Evolutionary conservation across 2,888 invertebrate species (phyloP), one percentile per base, ranked within the genome.

Genomic region (Drosophila parthenogenetica): DNA sequence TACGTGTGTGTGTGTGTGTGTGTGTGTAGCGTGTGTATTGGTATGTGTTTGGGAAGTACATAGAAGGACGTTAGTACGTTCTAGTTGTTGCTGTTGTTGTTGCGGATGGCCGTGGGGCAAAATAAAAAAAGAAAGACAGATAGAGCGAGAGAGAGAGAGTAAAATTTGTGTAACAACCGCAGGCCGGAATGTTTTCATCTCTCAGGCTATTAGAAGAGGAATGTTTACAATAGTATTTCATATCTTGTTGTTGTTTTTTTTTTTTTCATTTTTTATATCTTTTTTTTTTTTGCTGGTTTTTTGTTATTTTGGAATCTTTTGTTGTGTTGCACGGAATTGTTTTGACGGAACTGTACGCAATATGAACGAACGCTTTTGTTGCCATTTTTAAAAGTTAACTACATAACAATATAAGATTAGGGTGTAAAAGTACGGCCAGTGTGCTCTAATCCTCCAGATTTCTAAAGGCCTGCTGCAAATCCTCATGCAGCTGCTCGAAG

Each of bases 391-490:
- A 86, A 77, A 79, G 83, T 86, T 90, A 86, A 86, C 86, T 86
- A 86, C 69, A 86, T 86, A 86, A 86, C 86, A 86, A 83, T 89
- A 89, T 86, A 84, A 89, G 77, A 87, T 89, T 87, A 90, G 84
- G 76, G 72, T 89, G 85, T 85, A 89, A 88, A 83, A 83, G 81
- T 89, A 85, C 81, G 77, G 83, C 87, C 72, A 82, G 57, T 55
- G 53, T 49, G 67, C 69, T 80, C 94, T 97, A 98, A 93, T 99
- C 99, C 94, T 99, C 99, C 91, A 99, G 94, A 94, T 98, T 99
- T 93, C 99, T 96, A 95, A 99, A 99, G 87, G 98, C 97, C 91
- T 97, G 97, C 89, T 98, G 97, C 94, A 99, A 98, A 92, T 98
- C 98, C 93, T 99, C 99, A 89, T 98, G 94, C 61, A 99, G 94